Evolutionary conservation across 2,888 invertebrate species (phyloP), one percentile per base, ranked within the genome.

Genomic region (Apoderus coryli): DNA sequence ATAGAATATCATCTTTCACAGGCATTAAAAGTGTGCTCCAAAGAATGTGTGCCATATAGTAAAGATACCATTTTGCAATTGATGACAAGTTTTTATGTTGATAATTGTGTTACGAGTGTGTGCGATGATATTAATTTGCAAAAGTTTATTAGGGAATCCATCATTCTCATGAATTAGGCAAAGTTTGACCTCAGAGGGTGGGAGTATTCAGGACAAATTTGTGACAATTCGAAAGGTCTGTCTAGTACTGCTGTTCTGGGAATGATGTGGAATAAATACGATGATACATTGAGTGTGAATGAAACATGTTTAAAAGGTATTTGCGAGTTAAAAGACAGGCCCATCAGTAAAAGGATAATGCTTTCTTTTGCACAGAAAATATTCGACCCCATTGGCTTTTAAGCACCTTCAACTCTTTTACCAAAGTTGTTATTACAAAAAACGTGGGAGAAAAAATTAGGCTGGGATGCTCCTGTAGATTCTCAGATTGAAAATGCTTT

Each of bases 1-100:
- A 34, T 41, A 14, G 36, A 37, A n/a, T 29, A 37, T 25, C 30
- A 42, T 26, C 13, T 33, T 30, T n/a, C n/a, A n/a, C n/a, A n/a
- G n/a, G n/a, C n/a, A n/a, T n/a, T n/a, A n/a, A n/a, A n/a, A n/a
- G n/a, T n/a, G n/a, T n/a, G n/a, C n/a, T n/a, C n/a, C n/a, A n/a
- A n/a, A n/a, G n/a, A n/a, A n/a, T n/a, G n/a, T n/a, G n/a, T n/a
- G n/a, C n/a, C n/a, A n/a, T n/a, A n/a, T n/a, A n/a, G n/a, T n/a
- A n/a, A n/a, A n/a, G n/a, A n/a, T n/a, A n/a, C n/a, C n/a, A n/a
- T n/a, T n/a, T n/a, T n/a, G n/a, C n/a, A n/a, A n/a, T n/a, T n/a
- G n/a, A n/a, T n/a, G n/a, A n/a, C n/a, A n/a, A n/a, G n/a, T n/a
- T n/a, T n/a, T n/a, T n/a, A n/a, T n/a, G n/a, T n/a, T n/a, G n/a